Percentiles rank a stretch among this genome's conserved stretches.
Conservation (phyloP, 1,140 invertebrate species). For the Batillaria attramentaria region DNA sequence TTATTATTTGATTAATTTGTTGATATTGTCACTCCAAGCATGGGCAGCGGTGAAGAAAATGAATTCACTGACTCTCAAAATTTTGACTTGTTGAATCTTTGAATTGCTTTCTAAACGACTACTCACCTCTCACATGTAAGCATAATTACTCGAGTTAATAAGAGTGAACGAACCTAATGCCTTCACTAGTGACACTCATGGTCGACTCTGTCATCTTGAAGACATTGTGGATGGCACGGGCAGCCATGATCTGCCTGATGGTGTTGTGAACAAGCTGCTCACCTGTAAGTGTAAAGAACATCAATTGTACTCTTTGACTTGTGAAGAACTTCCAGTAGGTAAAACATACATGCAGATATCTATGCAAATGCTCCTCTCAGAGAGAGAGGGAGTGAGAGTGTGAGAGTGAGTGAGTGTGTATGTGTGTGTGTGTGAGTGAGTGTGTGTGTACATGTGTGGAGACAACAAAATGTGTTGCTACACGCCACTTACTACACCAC, state of each 20-base stretch:
- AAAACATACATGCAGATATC: not conserved
- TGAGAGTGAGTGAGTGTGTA: not conserved
- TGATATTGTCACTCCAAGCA: no score
- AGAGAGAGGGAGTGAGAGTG: not conserved
- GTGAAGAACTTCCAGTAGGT: not conserved
- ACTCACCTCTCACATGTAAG: not conserved
- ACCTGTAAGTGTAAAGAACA: slow-evolving; percentile 51
- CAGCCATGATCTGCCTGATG: slow-evolving; percentile 74
- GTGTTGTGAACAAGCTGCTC: slow-evolving; percentile 72
- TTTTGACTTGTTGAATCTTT: no score
- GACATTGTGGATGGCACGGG: slow-evolving; percentile 74
- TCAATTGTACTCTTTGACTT: no score
- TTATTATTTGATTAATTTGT: no score
- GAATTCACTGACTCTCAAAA: no score
- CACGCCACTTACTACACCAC: no score
- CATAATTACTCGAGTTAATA: not conserved
- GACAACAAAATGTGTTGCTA: no score
- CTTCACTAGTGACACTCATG: slow-evolving; percentile 69
- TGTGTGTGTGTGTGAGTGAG: no score
- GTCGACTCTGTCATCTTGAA: slow-evolving; percentile 73
- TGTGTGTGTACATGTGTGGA: no score
- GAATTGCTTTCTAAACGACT: no score
- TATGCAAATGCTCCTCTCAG: no score
- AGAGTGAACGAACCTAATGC: slow-evolving; percentile 71
- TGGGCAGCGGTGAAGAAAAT: no score